A percentile compares a stretch with the other conserved stretches of the same genome.
Conservation (phyloP, 1,140 invertebrate species). For the Globodera rostochiensis region DNA sequence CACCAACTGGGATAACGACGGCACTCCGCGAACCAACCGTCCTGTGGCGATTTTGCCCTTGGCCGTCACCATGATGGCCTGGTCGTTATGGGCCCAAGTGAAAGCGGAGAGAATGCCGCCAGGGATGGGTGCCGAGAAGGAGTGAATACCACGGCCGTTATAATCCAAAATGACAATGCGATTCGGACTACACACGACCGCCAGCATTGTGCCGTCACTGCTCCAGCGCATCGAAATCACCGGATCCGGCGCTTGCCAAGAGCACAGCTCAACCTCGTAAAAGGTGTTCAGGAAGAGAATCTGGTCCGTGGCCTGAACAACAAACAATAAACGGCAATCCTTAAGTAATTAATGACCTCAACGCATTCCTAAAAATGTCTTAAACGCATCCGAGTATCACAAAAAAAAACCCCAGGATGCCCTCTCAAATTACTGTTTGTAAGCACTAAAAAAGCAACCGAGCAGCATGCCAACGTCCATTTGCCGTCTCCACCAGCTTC, state of each 20-base stretch:
- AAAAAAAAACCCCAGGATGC: too few species aligned
- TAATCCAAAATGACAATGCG: constrained; percentile 53
- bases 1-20: constrained; percentile 79
- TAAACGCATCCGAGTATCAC: too few species aligned
- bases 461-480: constrained; percentile 61
- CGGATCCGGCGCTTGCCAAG: constrained; percentile 48
- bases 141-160: constrained; percentile 46
- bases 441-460: constrained; percentile 10
- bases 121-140: constrained; percentile 39
- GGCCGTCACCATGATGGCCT: constrained; percentile 87
- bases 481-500: constrained; percentile 32
- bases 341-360: too few species aligned
- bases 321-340: too few species aligned
- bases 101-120: constrained; percentile 40
- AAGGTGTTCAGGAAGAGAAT: constrained; percentile 60
- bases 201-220: constrained; percentile 55
- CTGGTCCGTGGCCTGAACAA: constrained; percentile 39
- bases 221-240: constrained; percentile 58
- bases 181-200: constrained; percentile 51
- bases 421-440: too few species aligned
- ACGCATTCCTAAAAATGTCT: too few species aligned
- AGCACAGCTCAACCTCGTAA: constrained; percentile 50
- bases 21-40: constrained; percentile 82
- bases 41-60: constrained; percentile 81
- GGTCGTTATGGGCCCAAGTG: constrained; percentile 83